Evolutionary conservation across 2,888 invertebrate species (phyloP).

Genomic region (Dryomyza anilis): DNA sequence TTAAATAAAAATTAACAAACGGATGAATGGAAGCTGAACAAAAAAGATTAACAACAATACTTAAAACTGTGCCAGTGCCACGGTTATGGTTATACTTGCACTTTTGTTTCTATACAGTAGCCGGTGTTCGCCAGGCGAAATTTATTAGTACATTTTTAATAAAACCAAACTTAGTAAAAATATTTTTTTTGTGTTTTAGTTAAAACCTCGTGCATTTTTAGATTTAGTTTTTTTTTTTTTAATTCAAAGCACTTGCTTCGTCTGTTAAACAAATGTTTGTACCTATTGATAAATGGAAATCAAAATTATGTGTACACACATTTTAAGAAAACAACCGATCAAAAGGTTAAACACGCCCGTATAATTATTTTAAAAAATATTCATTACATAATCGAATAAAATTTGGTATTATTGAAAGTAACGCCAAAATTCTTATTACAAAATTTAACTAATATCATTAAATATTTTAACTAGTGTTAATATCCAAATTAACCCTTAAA

Average conservation of each 20-base stretch:
- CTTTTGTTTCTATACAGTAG: background rate
- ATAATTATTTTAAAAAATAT: no score
- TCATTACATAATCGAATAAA: no score
- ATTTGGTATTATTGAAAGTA: no score
- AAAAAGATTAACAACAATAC: background rate
- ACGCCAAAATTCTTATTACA: no score
- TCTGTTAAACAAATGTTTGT: background rate
- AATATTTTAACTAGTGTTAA: no score
- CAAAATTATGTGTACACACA: no score
- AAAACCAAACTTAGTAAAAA: background rate
- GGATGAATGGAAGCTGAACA: background rate
- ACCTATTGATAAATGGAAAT: background rate
- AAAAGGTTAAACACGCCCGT: no score
- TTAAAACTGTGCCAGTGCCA: constrained; percentile 33
- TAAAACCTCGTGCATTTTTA: no score
- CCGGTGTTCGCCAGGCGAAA: background rate
- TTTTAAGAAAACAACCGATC: no score
- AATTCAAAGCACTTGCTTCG: background rate
- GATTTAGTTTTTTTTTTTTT: background rate
- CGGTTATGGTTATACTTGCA: background rate
- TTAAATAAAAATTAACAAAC: background rate
- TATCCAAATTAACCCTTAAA: no score
- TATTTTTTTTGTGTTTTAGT: background rate
- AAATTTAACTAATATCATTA: no score
- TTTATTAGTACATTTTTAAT: background rate